Conservation (phyloP, 1,140 invertebrate species). For the Zaprionus ornatus region DNA sequence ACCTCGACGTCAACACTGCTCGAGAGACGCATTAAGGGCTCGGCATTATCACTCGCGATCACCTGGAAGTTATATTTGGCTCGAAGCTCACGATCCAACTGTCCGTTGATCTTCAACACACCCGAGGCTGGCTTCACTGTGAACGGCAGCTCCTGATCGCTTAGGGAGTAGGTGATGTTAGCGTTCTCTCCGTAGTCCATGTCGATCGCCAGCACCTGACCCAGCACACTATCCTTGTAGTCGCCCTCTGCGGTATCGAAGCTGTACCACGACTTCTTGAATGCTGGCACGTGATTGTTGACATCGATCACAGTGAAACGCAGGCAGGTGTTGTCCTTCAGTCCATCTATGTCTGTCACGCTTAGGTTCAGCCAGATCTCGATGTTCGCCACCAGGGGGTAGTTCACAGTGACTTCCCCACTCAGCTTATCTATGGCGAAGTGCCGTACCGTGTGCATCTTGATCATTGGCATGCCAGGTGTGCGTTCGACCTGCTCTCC, state of each 20-base stretch:
- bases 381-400: conserved; percentile 89
- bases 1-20: conserved; percentile 91
- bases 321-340: conserved; percentile 89
- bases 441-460: conserved; percentile 86
- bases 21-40: conserved; percentile 86
- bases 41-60: conserved; percentile 90
- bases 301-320: conserved; percentile 90
- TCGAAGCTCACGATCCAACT: conserved; percentile 90
- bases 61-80: conserved; percentile 90
- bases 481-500: conserved; percentile 86
- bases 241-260: conserved; percentile 92
- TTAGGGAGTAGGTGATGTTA: conserved; percentile 90
- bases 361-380: conserved; percentile 91
- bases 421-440: conserved; percentile 90
- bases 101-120: conserved; percentile 89
- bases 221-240: conserved; percentile 88
- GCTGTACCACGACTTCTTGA: conserved; percentile 91
- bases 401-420: conserved; percentile 91
- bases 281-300: conserved; percentile 93
- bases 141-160: conserved; percentile 88
- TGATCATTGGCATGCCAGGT: conserved; percentile 68
- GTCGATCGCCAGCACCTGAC: conserved; percentile 90
- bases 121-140: conserved; percentile 89
- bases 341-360: conserved; percentile 90
- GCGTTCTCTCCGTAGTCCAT: conserved; percentile 90